These are phyloP conservation scores for Ceramica pisi DNA, from an alignment of 2,888 invertebrate genomes.

Conservation along the genomic window DNA sequence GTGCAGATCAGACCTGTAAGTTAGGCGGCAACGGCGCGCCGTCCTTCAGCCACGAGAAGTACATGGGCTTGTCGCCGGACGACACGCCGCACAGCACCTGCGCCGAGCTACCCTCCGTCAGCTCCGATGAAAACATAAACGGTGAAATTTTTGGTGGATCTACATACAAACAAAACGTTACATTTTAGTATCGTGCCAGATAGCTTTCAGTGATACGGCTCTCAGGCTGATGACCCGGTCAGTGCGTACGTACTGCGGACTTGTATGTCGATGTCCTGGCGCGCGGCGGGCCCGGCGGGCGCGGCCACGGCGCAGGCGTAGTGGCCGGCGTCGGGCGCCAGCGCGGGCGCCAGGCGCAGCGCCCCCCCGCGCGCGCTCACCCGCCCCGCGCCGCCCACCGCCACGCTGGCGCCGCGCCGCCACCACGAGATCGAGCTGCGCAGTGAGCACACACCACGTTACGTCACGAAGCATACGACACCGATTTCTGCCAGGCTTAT, in stretches of 20 bases:
- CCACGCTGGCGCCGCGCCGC: constrained; percentile 88
- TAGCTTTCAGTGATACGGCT: not conserved
- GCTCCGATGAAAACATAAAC: constrained; percentile 95
- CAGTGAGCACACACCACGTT: not conserved
- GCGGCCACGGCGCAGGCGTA: constrained; percentile 95
- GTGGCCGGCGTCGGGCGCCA: constrained; percentile 92
- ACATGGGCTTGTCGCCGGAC: constrained; percentile 93
- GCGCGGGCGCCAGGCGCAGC: constrained; percentile 81
- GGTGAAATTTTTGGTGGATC: constrained; percentile 96
- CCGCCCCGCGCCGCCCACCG: constrained; percentile 83
- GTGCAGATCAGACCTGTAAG: constrained; percentile 87
- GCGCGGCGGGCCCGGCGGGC: constrained; percentile 93
- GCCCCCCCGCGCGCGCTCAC: constrained; percentile 82
- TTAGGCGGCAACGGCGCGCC: constrained; percentile 91
- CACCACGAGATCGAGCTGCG: constrained; percentile 87
- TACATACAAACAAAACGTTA: constrained; percentile 73
- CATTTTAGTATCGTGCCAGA: not conserved
- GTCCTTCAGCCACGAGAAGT: constrained; percentile 93
- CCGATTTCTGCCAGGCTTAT: no score
- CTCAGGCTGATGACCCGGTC: no score
- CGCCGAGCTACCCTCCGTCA: constrained; percentile 95
- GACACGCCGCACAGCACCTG: constrained; percentile 95
- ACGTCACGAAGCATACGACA: not conserved
- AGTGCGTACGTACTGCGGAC: constrained; percentile 90
- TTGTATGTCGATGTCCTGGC: constrained; percentile 93